Percentiles rank a stretch among this genome's conserved stretches.
Conservation (phyloP, 2,797 vertebrate species). For the Stomatorhinus walkeri region DNA sequence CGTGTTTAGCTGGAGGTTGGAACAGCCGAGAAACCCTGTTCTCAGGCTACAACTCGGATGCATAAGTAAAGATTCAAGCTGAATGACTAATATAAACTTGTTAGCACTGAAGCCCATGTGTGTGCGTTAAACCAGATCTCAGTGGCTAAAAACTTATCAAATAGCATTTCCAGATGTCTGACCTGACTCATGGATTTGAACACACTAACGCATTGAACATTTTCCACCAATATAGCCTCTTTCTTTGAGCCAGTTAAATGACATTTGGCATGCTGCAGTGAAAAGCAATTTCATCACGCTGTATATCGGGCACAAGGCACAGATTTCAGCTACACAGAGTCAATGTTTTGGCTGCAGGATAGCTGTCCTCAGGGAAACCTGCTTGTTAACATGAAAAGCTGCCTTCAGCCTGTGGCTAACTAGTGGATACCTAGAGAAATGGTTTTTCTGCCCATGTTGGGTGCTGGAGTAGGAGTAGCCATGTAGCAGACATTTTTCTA, state of each 20-base stretch:
- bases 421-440: not conserved
- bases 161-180: not conserved
- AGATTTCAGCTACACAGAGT: not conserved
- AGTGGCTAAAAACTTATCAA: not conserved
- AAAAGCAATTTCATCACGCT: not conserved
- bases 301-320: not conserved
- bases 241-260: not conserved
- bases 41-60: not conserved
- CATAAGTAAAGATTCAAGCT: not conserved
- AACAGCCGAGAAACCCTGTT: not conserved
- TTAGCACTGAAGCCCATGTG: not conserved
- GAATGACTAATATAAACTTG: not conserved
- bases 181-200: not conserved
- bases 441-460: not conserved
- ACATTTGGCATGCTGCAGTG: not conserved
- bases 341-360: not conserved
- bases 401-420: not conserved
- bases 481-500: not conserved
- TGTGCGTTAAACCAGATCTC: not conserved
- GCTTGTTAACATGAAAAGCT: not conserved
- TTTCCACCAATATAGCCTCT: not conserved
- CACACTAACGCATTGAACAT: not conserved
- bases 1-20: not conserved
- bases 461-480: not conserved
- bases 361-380: not conserved